Percentiles rank a stretch among this genome's conserved stretches.
phyloP scores from a whole-genome alignment of 2,888 invertebrate species.

The Alentia gelatinosa region DNA sequence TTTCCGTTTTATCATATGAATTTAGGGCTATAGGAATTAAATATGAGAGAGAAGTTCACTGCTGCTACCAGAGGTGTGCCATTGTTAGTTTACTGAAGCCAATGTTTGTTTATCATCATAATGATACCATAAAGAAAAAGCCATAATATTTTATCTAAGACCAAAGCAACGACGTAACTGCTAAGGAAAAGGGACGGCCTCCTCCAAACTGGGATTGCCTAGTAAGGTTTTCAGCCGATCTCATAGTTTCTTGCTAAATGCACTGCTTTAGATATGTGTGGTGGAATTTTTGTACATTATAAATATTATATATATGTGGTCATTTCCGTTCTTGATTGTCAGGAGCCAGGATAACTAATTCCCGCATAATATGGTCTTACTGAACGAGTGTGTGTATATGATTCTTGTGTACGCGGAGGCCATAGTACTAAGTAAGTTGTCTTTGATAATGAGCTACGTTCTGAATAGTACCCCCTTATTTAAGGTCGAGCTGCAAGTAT shows the following conservation, averaged over 20 bases:
- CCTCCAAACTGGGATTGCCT: neutral
- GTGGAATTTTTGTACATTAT: conserved; percentile 44
- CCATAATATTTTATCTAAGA: conserved; percentile 14
- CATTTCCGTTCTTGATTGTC: conserved; percentile 43
- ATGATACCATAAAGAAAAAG: neutral
- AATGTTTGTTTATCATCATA: neutral
- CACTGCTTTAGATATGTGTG: conserved; percentile 42
- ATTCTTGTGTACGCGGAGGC: conserved; percentile 21
- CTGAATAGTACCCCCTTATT: neutral
- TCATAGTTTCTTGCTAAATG: neutral
- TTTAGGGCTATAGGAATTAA: neutral
- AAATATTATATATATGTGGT: conserved; percentile 37
- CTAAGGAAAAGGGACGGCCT: neutral
- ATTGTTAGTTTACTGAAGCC: neutral
- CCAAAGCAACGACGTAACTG: conserved; percentile 18
- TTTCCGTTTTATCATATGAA: neutral
- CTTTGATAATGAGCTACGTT: neutral
- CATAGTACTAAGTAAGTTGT: conserved; percentile 43
- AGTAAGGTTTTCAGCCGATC: neutral
- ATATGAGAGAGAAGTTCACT: neutral
- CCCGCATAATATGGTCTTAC: conserved; percentile 40
- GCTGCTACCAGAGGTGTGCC: conserved; percentile 19
- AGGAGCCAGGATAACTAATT: conserved; percentile 49
- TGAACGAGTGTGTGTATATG: conserved; percentile 26
- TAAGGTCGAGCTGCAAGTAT: neutral